Evolutionary conservation across 2,797 vertebrate genomes (phyloP), one percentile per base, ranked within the genome.

Genomic region (Bovichtus variegatus): DNA sequence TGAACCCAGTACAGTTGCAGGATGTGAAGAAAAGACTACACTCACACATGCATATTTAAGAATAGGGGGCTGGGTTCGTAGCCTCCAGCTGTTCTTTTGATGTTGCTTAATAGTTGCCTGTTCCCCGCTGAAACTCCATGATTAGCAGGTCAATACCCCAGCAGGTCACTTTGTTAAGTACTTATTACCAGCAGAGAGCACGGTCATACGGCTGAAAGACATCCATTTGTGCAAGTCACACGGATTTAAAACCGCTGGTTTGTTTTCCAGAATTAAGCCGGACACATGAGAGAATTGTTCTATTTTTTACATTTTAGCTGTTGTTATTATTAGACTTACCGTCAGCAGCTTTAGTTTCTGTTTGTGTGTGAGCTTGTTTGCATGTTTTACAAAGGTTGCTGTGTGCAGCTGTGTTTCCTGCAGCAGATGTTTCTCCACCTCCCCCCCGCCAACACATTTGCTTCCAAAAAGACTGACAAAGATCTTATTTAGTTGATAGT

Each of bases 71-170:
- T 54, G 72, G 76, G 18, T 78, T 82, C 68, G 66, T 68, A 18
- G 76, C 79, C 80, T 78, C 88, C 84, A 87, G 85, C 92, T 92
- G 86, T 87, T 88, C 90, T 92, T 92, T 90, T 88, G 83, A 93
- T 83, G 73, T 77, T 27, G 50, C 77, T 85, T 88, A 87, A 91
- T 91, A 93, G 89, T 88, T 60, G 76, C 82, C 81, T 87, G 78
- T 88, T 93, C 38, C 76, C 78, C 38, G 71, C 76, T 87, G 87
- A 91, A 92, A 72, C 80, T 47, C 84, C 70, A 66, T 86, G 92
- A 93, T 95, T 92, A 95, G 83, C 92, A 89, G 91, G 80, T 90
- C 92, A 93, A 92, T 93, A 74, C 74, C 86, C 61, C 90, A 87
- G 88, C 85, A 84, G 86, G 91, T 80, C 83, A 84, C 85, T 88